Conservation (phyloP, 2,797 vertebrate species). For the Bryconaethiops microstoma region DNA sequence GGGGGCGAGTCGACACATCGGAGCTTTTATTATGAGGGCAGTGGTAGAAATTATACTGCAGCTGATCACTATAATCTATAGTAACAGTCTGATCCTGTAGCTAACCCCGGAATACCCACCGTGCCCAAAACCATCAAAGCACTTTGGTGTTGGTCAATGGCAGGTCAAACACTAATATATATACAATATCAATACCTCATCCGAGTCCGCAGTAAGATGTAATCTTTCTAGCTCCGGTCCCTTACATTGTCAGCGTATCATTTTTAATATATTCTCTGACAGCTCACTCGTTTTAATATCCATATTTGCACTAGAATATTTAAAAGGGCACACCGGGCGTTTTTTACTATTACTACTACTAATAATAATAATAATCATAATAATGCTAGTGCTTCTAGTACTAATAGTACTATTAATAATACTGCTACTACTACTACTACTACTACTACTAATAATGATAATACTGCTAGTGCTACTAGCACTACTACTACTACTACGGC, state of each 20-base stretch:
- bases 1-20: background rate
- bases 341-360: no score
- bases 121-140: background rate
- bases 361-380: no score
- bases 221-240: background rate
- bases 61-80: background rate
- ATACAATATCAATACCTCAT: background rate
- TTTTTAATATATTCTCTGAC: background rate
- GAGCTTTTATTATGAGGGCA: no score
- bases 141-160: no score
- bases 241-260: background rate
- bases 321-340: no score
- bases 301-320: background rate
- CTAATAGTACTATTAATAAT: no score
- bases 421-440: no score
- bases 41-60: background rate
- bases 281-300: background rate
- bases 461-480: no score
- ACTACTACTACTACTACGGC: no score
- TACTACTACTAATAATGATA: no score
- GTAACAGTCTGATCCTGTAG: background rate
- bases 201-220: background rate
- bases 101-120: background rate
- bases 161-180: no score
- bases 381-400: no score